A percentile compares a stretch with the other conserved stretches of the same genome.
phyloP scores from a whole-genome alignment of 2,888 invertebrate genomes.

The Acheta domesticus region DNA sequence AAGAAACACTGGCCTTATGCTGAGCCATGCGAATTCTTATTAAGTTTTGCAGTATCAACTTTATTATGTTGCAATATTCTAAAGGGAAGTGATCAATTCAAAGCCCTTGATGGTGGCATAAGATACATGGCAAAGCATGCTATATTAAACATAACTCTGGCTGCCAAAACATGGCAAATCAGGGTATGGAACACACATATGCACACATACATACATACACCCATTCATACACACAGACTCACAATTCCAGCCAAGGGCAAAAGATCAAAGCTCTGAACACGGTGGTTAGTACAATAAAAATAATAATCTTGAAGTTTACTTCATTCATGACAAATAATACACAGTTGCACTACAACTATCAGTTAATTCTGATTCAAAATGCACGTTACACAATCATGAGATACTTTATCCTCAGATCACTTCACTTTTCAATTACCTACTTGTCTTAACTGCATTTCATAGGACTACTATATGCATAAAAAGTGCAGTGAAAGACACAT shows the following conservation, averaged over 20 bases:
- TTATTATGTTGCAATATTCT: not conserved
- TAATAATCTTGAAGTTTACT: too few relatives aligned
- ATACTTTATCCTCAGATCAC: not conserved
- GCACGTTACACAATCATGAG: not conserved
- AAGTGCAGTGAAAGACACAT: not conserved
- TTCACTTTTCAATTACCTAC: conserved; percentile 10
- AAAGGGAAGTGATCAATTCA: conserved; percentile 18
- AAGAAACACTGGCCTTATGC: conserved; percentile 11
- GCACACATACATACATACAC: not conserved
- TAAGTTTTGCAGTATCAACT: conserved; percentile 6
- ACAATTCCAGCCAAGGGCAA: too few relatives aligned
- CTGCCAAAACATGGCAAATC: not conserved
- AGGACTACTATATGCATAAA: not conserved
- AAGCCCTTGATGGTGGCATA: conserved; percentile 3
- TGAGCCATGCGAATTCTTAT: conserved; percentile 11
- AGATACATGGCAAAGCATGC: conserved; percentile 18
- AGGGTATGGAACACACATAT: not conserved
- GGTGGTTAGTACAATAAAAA: too few relatives aligned
- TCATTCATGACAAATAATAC: too few relatives aligned
- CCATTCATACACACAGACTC: not conserved
- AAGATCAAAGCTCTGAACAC: too few relatives aligned
- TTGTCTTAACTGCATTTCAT: conserved; percentile 1
- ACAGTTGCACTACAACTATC: not conserved
- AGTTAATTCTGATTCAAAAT: not conserved
- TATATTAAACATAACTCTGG: not conserved